These are phyloP conservation scores for Lindbergichthys nudifrons DNA, from an alignment of 2,797 vertebrate species.

Conservation along the genomic window DNA sequence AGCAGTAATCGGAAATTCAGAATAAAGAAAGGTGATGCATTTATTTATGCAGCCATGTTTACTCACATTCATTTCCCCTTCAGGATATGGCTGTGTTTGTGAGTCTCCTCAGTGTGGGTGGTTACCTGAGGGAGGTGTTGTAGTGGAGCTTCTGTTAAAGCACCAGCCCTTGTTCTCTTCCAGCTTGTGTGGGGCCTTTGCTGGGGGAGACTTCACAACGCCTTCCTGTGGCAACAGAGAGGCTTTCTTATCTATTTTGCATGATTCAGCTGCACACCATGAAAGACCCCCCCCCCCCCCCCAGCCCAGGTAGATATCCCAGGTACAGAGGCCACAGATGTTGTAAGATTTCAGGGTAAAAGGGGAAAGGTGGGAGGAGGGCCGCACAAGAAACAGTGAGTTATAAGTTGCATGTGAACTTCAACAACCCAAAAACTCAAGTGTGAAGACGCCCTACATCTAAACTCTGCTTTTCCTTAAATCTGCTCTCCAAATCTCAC, in stretches of 20 bases:
- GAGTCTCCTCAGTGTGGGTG: constrained; percentile 39
- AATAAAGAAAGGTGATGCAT: constrained; percentile 41
- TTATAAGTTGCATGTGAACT: constrained; percentile 34
- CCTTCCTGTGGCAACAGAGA: constrained; percentile 70
- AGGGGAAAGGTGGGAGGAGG: not conserved
- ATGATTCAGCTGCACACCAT: constrained; percentile 61
- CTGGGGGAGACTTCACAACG: constrained; percentile 45
- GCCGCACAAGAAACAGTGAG: constrained; percentile 17
- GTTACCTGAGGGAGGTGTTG: constrained; percentile 51
- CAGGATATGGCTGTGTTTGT: constrained; percentile 34
- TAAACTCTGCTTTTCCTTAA: constrained; percentile 16
- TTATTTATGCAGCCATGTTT: constrained; percentile 61
- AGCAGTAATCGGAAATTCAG: constrained; percentile 49
- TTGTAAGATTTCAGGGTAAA: constrained; percentile 20
- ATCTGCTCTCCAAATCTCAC: constrained; percentile 23
- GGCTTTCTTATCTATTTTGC: constrained; percentile 66
- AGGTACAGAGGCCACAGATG: constrained; percentile 42
- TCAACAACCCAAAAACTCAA: not conserved
- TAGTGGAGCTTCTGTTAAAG: constrained; percentile 31
- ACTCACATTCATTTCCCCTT: constrained; percentile 41
- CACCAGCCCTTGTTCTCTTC: constrained; percentile 37
- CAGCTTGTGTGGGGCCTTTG: constrained; percentile 47
- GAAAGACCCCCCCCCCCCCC: constrained; percentile 43
- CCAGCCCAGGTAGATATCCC: constrained; percentile 39
- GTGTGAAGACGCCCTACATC: not conserved